Conservation (phyloP, 2,113 vertebrate species). For the Brevimyrus niger region DNA sequence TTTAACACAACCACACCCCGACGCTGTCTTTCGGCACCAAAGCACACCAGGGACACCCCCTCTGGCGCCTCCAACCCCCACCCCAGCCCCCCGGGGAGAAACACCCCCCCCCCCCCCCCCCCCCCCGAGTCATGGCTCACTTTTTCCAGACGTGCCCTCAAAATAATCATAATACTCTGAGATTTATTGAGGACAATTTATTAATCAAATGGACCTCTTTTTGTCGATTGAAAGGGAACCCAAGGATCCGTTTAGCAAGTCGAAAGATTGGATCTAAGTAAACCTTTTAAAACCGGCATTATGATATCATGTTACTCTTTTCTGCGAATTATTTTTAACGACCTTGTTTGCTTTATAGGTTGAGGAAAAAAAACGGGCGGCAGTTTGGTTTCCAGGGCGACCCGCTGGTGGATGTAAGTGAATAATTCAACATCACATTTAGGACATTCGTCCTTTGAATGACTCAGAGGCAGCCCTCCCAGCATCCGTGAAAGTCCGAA, state of each 20-base stretch:
- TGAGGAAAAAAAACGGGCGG: slow-evolving; percentile 55
- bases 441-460: background rate
- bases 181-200: slow-evolving; percentile 82
- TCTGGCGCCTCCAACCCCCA: too few relatives aligned
- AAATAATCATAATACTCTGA: slow-evolving; percentile 74
- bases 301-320: slow-evolving; percentile 69
- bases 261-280: slow-evolving; percentile 70
- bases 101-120: slow-evolving; percentile 67
- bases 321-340: slow-evolving; percentile 77
- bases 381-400: slow-evolving; percentile 61
- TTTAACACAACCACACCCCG: too few relatives aligned
- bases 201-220: slow-evolving; percentile 73
- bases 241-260: slow-evolving; percentile 69
- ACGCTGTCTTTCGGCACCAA: too few relatives aligned
- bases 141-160: slow-evolving; percentile 80
- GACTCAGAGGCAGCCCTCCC: background rate
- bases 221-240: slow-evolving; percentile 48
- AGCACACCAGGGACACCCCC: too few relatives aligned
- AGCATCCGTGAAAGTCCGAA: background rate
- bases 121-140: slow-evolving; percentile 58
- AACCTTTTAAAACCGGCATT: slow-evolving; percentile 67
- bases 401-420: slow-evolving; percentile 36
- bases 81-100: too few relatives aligned
- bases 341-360: slow-evolving; percentile 70
- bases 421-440: background rate